Base-by-base conservation (phyloP, 1,140 invertebrate species). In the Augochlora pura region DNA sequence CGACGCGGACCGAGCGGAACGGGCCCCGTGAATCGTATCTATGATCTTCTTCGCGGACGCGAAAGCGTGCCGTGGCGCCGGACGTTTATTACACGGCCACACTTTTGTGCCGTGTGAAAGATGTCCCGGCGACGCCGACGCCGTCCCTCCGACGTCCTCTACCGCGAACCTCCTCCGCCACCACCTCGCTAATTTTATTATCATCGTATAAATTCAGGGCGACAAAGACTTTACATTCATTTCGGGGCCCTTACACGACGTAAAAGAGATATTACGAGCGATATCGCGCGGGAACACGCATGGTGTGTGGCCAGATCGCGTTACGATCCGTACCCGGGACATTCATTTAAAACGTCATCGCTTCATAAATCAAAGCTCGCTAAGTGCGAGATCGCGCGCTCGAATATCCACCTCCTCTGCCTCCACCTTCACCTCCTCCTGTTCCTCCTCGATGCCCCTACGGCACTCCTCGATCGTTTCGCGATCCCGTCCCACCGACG, bases 301-400 rank as follows among this genome's bases (percentile, higher is more conserved):
- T 79, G 76, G 80, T 82, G 84, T 85, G 84, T 66, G 83, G 83
- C 81, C 83, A 85, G 83, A 86, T 86, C 84, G 83, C 83, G 80
- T 86, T 85, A 82, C 84, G 84, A 82, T 85, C 76, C 80, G 65
- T 46, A 57, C 83, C 83, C 25, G 83, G 80, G 78, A 82, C 84
- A 85, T 86, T 78, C 84, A 64, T 86, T 85, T 85, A 76, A 86
- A 86, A 75, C 76, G 76, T 86, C 83, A 73, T 82, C 76, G 83
- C 80, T 70, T 70, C 84, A 73, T 86, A 86, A 85, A 85, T 86
- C 83, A 86, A 82, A 85, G 18, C 52, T 52, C 39, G 70, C 73
- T 66, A 82, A 81, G 72, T 67, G 77, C 84, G 77, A 52, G 49
- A 77, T 75, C 72, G 54, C 59, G 67, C 54, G 32, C 42, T 52